Evolutionary conservation across 1,140 invertebrate genomes (phyloP).

Genomic region (Bicyclus anynana): DNA sequence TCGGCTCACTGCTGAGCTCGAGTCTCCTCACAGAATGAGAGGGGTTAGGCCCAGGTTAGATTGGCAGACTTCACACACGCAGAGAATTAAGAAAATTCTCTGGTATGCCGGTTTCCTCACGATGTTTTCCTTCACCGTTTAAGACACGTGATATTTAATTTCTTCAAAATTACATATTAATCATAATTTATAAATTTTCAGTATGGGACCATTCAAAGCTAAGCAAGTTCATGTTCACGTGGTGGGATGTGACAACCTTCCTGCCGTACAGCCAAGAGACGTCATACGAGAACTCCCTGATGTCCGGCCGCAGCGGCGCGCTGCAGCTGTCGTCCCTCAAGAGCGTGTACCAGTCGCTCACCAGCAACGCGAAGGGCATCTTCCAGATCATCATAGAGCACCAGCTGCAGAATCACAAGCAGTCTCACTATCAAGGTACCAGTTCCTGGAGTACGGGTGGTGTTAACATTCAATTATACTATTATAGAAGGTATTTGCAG

Average conservation of each 20-base stretch:
- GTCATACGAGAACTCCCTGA: slow-evolving; percentile 90
- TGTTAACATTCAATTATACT: too few relatives aligned
- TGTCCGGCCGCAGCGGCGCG: slow-evolving; percentile 87
- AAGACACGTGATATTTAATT: too few relatives aligned
- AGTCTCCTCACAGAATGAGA: too few relatives aligned
- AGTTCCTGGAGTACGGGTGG: slow-evolving; percentile 7
- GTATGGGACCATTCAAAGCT: slow-evolving; percentile 93
- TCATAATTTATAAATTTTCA: slow-evolving; percentile 72
- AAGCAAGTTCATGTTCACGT: slow-evolving; percentile 90
- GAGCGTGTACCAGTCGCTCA: slow-evolving; percentile 93
- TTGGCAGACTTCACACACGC: too few relatives aligned
- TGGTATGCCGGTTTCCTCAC: too few relatives aligned
- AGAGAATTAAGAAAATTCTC: too few relatives aligned
- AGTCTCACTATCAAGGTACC: slow-evolving; percentile 85
- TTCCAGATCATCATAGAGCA: slow-evolving; percentile 89
- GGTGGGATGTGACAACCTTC: slow-evolving; percentile 93
- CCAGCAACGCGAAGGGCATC: slow-evolving; percentile 91
- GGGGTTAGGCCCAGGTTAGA: too few relatives aligned
- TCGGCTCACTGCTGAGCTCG: too few relatives aligned
- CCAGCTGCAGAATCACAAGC: slow-evolving; percentile 86
- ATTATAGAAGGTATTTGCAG: background rate
- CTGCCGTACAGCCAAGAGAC: slow-evolving; percentile 91
- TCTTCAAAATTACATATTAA: too few relatives aligned
- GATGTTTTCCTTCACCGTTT: too few relatives aligned
- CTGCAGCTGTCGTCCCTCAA: slow-evolving; percentile 90